These are phyloP conservation scores for Acanthochromis polyacanthus DNA, from an alignment of 2,113 vertebrate species.

Conservation along the genomic window DNA sequence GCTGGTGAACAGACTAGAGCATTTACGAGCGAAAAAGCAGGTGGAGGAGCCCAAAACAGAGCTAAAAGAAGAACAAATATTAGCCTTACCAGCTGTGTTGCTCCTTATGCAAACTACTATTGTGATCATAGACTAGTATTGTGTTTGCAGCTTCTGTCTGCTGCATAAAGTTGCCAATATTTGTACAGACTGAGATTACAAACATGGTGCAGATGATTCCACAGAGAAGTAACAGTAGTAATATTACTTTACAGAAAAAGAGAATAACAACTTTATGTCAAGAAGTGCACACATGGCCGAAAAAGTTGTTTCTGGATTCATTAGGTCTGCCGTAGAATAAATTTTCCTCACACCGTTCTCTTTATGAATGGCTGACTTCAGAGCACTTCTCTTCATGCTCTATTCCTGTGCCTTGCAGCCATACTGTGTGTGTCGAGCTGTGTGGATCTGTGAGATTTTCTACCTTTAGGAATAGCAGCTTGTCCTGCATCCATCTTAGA, in stretches of 20 bases:
- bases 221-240: no score
- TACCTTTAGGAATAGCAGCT: slow-evolving; percentile 64
- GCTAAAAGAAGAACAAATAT: no score
- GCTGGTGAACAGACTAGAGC: no score
- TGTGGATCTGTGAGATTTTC: slow-evolving; percentile 57
- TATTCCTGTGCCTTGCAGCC: slow-evolving; percentile 25
- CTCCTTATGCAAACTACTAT: background rate
- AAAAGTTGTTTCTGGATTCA: background rate
- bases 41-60: no score
- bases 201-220: no score
- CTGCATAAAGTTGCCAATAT: background rate
- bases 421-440: slow-evolving; percentile 30
- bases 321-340: background rate
- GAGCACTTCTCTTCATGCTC: background rate
- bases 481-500: slow-evolving; percentile 68
- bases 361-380: slow-evolving; percentile 8
- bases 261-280: no score
- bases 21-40: no score
- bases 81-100: background rate
- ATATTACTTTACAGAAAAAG: no score
- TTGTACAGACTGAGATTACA: no score
- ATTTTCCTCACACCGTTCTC: slow-evolving; percentile 7
- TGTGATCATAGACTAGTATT: background rate
- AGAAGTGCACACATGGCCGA: no score
- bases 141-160: background rate